Base-by-base conservation (phyloP, 2,888 invertebrate species). In the Catocala fraxini region DNA sequence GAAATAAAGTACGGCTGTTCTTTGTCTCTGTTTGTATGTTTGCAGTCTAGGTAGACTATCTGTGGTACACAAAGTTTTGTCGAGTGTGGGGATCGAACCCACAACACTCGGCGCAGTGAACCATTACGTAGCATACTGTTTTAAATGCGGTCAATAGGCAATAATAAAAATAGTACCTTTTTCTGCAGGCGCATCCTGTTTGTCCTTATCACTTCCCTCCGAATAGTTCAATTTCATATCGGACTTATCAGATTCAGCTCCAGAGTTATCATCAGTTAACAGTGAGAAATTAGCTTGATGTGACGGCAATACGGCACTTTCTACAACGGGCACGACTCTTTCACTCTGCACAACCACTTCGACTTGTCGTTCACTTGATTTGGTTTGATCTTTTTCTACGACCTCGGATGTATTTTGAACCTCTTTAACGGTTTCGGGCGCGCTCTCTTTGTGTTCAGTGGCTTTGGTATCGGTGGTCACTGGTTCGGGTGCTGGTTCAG, bases 211-310 rank as follows among this genome's bases (percentile, higher is more conserved):
- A 53, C 79, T 83, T 25, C 88, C 89, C 67, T 84, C 86, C 0
- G 90, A 89, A 80, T 89, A 90, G 68, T 89, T 86, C 0, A 93
- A 80, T 59, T 80, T 79, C 1, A 87, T 58, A 63, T 84, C 83
- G 0, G 88, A 85, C 13, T 85, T 79, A 60, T 91, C 89, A 0
- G 88, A 85, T 13, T 80, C 83, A 2, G 61, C 49, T 4, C 73
- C 68, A 0, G 92, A 92, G 67, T 89, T 89, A 75, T 94, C 94
- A 69, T 94, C 93, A 39, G 93, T 93, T 42, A 93, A 71, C 45
- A 93, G 70, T 0, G 94, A 94, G 9, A 85, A 70, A 39, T 87
- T 86, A 13, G 80, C 88, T 75, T 87, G 88, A 57, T 87, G 86
- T 33, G 88, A 71, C 10, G 84, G 82, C 79, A 91, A 87, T n/a